Conservation (phyloP, 2,888 invertebrate species). For the Zelleria hepariella region DNA sequence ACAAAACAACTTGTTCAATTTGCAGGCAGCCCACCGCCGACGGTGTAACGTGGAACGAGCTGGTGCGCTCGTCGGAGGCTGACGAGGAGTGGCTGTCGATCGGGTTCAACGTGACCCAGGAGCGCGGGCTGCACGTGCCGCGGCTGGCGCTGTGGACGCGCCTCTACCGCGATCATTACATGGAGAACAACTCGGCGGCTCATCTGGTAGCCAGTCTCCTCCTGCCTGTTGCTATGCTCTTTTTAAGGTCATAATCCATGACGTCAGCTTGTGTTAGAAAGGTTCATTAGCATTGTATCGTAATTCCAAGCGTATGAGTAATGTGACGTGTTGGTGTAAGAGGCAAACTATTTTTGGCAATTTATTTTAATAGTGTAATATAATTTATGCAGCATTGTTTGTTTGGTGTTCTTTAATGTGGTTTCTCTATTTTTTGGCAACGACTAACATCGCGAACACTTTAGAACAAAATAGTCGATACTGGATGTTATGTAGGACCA, state of each 20-base stretch:
- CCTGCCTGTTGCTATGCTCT: background rate
- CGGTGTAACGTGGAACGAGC: slow-evolving; percentile 27
- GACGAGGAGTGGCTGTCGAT: slow-evolving; percentile 43
- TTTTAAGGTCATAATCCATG: background rate
- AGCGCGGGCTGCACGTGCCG: slow-evolving; percentile 30
- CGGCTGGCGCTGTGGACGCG: slow-evolving; percentile 42
- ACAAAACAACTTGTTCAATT: slow-evolving; percentile 11
- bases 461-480: background rate
- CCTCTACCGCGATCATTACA: slow-evolving; percentile 40
- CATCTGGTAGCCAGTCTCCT: background rate
- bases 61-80: slow-evolving; percentile 19
- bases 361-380: background rate
- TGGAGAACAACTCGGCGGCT: slow-evolving; percentile 27
- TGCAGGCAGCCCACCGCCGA: slow-evolving; percentile 33
- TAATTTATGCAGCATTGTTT: background rate
- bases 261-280: background rate
- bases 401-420: background rate
- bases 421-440: background rate
- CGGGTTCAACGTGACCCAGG: slow-evolving; percentile 14
- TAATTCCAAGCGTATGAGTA: background rate
- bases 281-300: background rate
- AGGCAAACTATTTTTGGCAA: background rate
- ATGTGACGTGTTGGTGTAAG: background rate
- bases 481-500: background rate
- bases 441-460: background rate